Conservation (phyloP, 2,797 vertebrate species). For the Triplophysa bombifrons region DNA sequence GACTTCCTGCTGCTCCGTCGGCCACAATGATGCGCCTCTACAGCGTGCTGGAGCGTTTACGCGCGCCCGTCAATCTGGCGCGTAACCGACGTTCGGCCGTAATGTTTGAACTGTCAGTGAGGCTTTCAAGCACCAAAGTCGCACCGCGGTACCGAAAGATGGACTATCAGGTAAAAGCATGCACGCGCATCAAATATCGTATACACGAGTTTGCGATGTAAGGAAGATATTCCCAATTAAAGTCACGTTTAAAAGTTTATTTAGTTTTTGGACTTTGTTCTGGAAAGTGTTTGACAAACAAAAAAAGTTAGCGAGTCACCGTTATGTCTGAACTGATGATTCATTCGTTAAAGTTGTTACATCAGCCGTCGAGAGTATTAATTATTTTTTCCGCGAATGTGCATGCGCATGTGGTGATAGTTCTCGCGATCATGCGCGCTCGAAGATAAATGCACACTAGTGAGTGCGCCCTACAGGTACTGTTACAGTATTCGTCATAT, state of each 20-base stretch:
- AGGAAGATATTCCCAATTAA: background rate
- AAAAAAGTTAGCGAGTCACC: background rate
- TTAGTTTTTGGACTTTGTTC: background rate
- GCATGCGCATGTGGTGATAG: background rate
- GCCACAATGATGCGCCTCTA: constrained; percentile 63
- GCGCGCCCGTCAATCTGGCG: constrained; percentile 55
- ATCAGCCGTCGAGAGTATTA: background rate
- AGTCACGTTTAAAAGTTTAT: background rate
- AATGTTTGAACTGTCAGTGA: constrained; percentile 38
- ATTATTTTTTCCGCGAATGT: background rate
- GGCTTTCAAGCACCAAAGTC: constrained; percentile 67
- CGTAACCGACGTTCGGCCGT: constrained; percentile 17
- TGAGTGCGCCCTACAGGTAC: background rate
- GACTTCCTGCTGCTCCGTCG: constrained; percentile 55
- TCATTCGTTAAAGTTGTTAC: constrained; percentile 2
- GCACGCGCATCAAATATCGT: background rate
- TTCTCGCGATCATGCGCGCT: background rate
- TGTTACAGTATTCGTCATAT: background rate
- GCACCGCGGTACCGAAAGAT: constrained; percentile 70
- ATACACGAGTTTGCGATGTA: background rate
- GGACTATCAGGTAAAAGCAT: constrained; percentile 77
- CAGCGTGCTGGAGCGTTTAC: constrained; percentile 55
- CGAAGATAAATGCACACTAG: background rate
- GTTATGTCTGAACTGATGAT: background rate
- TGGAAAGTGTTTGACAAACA: no score